These are phyloP conservation scores for Ictalurus furcatus DNA, from an alignment of 2,113 vertebrate species.

Conservation along the genomic window DNA sequence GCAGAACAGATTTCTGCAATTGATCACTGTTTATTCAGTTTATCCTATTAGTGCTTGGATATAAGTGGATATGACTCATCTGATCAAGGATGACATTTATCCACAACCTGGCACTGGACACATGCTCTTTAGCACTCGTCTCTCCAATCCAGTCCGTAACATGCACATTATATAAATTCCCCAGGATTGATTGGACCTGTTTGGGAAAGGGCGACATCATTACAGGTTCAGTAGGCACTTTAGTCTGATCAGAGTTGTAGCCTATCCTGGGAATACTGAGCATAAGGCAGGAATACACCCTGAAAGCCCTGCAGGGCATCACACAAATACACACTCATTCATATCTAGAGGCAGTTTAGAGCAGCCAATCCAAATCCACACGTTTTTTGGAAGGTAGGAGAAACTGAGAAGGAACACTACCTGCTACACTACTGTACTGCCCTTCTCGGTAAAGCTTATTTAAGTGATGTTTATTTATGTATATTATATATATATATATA, in stretches of 20 bases:
- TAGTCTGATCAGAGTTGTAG: background rate
- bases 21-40: constrained; percentile 62
- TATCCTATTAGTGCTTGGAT: constrained; percentile 74
- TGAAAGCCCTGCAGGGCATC: background rate
- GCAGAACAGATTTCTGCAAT: constrained; percentile 49
- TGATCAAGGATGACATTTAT: constrained; percentile 4
- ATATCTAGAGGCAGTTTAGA: background rate
- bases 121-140: background rate
- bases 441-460: background rate
- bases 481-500: no score
- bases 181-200: background rate
- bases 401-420: background rate
- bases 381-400: background rate
- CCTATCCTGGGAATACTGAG: background rate
- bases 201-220: background rate
- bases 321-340: background rate
- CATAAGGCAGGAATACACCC: background rate
- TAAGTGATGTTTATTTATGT: background rate
- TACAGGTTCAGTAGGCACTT: background rate
- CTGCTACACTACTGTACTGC: background rate
- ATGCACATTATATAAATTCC: background rate
- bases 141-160: background rate
- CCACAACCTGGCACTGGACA: constrained; percentile 18
- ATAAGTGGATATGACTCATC: constrained; percentile 65
- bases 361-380: background rate